phyloP scores from a whole-genome alignment of 2,888 invertebrate genomes.

The Ypsolopha sequella region DNA sequence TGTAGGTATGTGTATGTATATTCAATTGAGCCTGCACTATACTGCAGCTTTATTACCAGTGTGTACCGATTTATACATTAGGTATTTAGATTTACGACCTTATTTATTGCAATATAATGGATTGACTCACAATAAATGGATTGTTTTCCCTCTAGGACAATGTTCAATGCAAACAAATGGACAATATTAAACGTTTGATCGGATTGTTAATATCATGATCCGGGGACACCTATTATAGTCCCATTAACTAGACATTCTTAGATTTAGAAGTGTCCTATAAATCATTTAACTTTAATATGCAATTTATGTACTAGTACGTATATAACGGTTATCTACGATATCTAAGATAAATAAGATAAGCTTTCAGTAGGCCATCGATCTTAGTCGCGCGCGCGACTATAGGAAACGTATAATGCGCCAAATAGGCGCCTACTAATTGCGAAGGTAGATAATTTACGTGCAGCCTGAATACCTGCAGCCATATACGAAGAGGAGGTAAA shows the following conservation, averaged over 20 bases:
- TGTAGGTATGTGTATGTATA: background rate
- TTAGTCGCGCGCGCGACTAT: constrained; percentile 11
- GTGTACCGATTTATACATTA: background rate
- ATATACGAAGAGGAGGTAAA: background rate
- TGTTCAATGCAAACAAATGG: background rate
- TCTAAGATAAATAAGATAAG: background rate
- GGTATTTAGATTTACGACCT: background rate
- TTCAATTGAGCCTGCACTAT: background rate
- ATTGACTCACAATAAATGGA: background rate
- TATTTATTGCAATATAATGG: constrained; percentile 1
- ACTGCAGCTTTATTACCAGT: background rate
- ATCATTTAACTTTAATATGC: background rate
- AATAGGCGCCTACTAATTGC: constrained; percentile 64
- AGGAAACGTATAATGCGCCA: constrained; percentile 46
- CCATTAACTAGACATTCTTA: background rate
- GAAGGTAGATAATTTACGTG: constrained; percentile 56
- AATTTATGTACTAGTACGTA: background rate
- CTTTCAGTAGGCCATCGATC: background rate
- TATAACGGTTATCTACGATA: background rate
- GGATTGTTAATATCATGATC: background rate
- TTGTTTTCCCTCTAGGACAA: background rate
- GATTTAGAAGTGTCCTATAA: background rate
- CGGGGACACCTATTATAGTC: background rate
- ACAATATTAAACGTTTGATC: background rate
- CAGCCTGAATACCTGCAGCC: constrained; percentile 36